A percentile compares a stretch with the other conserved stretches of the same genome.
Conservation (phyloP, 1,140 invertebrate genomes). For the Penaeus vannamei region DNA sequence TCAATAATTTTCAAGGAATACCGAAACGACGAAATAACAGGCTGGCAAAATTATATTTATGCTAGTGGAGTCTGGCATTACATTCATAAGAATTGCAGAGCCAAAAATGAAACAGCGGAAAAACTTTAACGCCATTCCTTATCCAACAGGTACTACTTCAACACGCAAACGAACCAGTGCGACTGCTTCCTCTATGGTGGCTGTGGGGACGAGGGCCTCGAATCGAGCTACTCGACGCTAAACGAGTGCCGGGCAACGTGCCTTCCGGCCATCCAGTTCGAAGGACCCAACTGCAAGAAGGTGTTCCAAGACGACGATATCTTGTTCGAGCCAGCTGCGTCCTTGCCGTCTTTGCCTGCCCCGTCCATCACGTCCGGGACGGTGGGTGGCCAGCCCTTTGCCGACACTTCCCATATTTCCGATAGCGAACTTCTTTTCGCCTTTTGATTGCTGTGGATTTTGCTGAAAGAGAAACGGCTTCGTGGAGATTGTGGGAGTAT, state of each 20-base stretch:
- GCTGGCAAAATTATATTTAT: too few species aligned
- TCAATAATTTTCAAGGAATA: too few species aligned
- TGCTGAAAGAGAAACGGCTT: too few species aligned
- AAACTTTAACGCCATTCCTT: not conserved
- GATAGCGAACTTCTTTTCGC: too few species aligned
- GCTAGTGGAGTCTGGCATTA: not conserved
- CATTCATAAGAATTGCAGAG: not conserved
- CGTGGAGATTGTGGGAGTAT: too few species aligned
- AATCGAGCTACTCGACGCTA: not conserved
- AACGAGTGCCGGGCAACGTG: not conserved
- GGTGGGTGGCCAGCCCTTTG: too few species aligned
- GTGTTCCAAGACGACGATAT: slow-evolving; percentile 14
- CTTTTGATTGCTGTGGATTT: too few species aligned
- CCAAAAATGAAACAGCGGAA: not conserved
- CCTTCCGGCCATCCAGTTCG: not conserved
- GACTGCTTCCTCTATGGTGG: slow-evolving; percentile 43
- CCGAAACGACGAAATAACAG: too few species aligned
- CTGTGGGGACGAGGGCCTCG: slow-evolving; percentile 4
- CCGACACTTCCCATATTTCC: too few species aligned
- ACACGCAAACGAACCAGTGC: slow-evolving; percentile 27
- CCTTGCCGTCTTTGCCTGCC: too few species aligned
- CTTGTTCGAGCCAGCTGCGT: not conserved
- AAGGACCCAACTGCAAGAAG: slow-evolving; percentile 22
- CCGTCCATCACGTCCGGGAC: too few species aligned
- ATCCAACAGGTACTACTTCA: slow-evolving; percentile 31